Conservation (phyloP, 2,888 invertebrate species). For the Drosophila greeni region DNA sequence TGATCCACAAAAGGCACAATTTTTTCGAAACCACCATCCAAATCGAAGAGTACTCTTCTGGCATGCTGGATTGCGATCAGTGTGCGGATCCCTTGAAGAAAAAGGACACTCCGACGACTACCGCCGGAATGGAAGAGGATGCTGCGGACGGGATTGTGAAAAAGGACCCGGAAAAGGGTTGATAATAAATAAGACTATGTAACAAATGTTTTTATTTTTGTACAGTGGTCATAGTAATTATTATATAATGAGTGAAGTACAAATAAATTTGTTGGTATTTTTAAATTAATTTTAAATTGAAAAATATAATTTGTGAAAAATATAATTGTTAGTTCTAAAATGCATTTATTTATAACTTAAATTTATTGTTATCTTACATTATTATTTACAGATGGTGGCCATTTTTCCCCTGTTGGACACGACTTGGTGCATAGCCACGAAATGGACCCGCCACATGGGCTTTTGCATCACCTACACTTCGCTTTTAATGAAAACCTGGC, state of each 20-base stretch:
- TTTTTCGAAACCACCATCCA: slow-evolving; percentile 67
- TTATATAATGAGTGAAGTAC: background rate
- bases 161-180: background rate
- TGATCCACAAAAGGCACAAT: slow-evolving; percentile 53
- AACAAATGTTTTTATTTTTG: background rate
- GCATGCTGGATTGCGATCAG: slow-evolving; percentile 53
- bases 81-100: slow-evolving; percentile 29
- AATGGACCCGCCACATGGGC: slow-evolving; percentile 95
- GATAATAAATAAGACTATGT: background rate
- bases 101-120: background rate
- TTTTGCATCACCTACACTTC: slow-evolving; percentile 96
- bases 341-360: background rate
- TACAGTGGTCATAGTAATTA: background rate
- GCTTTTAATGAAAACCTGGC: slow-evolving; percentile 95
- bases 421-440: slow-evolving; percentile 91
- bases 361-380: background rate
- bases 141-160: background rate
- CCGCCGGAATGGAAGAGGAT: slow-evolving; percentile 15
- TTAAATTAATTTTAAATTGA: background rate
- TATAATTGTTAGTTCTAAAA: too few species aligned
- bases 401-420: slow-evolving; percentile 92
- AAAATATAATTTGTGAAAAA: background rate
- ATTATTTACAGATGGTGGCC: slow-evolving; percentile 87
- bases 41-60: slow-evolving; percentile 54
- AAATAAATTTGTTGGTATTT: background rate